Evolutionary conservation across 2,113 vertebrate species (phyloP), one percentile per base, ranked within the genome.

Genomic region (Arothron firmamentum): DNA sequence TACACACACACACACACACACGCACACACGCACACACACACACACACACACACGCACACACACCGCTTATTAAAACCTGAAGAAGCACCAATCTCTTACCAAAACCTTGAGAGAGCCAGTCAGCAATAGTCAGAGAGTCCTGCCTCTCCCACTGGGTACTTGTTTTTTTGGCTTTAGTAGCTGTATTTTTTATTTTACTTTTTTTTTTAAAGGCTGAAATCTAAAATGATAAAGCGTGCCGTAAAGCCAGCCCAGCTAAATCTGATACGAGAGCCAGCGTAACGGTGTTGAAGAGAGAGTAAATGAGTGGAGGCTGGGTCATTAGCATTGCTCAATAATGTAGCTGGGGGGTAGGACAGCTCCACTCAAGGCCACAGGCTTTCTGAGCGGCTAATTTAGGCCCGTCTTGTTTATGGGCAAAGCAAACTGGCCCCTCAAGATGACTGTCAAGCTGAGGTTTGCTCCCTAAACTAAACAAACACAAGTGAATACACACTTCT

Each of bases 251-350:
- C 71, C 71, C 1, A 6, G 62, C 72, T 61, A 72, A 79, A 80
- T 74, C 59, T 75, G 63, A 71, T 67, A 46, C 25, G 57, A 79
- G 75, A 77, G 53, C 59, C 56, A 51, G 73, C 47, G 67, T 80
- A 85, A 90, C 72, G 74, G 72, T 77, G 85, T 79, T 85, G 76
- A 84, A 81, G 83, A 82, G 81, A 62, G 84, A 87, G 85, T 88
- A 87, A 89, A 90, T 86, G 85, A 89, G 83, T 80, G 16, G 80
- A 81, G 84, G 55, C 70, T 19, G 76, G 60, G 79, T 90, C 87
- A 88, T 91, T 91, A 89, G 88, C 87, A 90, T 88, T 80, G 88
- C 85, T 89, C 87, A 90, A 88, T 89, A 89, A 85, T 88, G 82
- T 90, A 88, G 90, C 90, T 88, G 64, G 85, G 76, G 88, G 90